phyloP scores from a whole-genome alignment of 2,888 invertebrate genomes.

The Athalia rosae region DNA sequence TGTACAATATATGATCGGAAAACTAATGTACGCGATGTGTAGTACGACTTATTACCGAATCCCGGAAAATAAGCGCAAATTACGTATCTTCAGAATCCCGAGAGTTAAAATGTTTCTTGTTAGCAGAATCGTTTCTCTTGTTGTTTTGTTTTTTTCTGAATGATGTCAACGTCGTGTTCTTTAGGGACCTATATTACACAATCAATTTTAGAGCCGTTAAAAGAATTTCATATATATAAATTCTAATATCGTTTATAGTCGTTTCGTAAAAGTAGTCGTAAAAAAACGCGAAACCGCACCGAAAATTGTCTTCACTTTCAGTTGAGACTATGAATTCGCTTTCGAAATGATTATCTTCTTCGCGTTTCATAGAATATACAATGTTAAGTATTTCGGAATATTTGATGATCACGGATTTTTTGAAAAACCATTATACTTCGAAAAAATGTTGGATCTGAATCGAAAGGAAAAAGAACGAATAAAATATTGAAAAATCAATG shows the following conservation, averaged over 20 bases:
- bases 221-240: conserved; percentile 45
- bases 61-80: background rate
- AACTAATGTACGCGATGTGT: conserved; percentile 28
- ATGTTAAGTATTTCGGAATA: background rate
- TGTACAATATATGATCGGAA: conserved; percentile 70
- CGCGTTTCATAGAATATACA: background rate
- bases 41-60: background rate
- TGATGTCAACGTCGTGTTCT: conserved; percentile 38
- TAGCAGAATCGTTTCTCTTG: background rate
- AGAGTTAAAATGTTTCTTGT: background rate
- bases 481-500: conserved; percentile 44
- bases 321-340: too few species aligned
- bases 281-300: too few species aligned
- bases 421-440: too few species aligned
- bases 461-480: conserved; percentile 1
- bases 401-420: background rate
- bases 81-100: background rate
- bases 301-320: too few species aligned
- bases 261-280: background rate
- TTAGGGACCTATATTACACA: conserved; percentile 30
- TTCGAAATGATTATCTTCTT: too few species aligned
- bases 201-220: conserved; percentile 22
- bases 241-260: background rate
- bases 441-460: too few species aligned
- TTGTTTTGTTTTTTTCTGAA: conserved; percentile 12